Conservation (phyloP, 2,797 vertebrate species). For the Delichon dasypus region DNA sequence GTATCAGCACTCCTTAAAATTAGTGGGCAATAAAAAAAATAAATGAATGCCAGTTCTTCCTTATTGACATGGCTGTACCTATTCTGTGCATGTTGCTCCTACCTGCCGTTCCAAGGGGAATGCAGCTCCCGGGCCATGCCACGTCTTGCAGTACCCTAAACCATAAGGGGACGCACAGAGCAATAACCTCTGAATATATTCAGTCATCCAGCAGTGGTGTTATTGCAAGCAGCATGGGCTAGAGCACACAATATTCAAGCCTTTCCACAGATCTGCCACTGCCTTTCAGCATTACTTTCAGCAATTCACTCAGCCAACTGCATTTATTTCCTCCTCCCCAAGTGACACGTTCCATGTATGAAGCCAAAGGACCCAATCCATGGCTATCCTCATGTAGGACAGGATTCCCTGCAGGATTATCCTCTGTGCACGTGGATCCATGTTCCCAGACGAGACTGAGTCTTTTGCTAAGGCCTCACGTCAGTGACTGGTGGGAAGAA, state of each 20-base stretch:
- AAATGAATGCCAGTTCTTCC: neutral
- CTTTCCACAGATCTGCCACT: neutral
- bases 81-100: neutral
- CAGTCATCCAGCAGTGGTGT: neutral
- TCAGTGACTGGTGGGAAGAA: neutral
- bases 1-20: neutral
- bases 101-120: neutral
- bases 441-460: neutral
- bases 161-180: neutral
- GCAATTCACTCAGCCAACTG: neutral
- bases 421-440: accelerated
- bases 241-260: neutral
- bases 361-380: neutral
- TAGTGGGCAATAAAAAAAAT: neutral
- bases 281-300: neutral
- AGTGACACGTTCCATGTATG: accelerated
- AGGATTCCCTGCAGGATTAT: neutral
- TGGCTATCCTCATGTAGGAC: neutral
- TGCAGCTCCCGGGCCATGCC: accelerated
- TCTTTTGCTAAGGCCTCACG: neutral
- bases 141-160: neutral
- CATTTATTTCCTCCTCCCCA: neutral
- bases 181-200: neutral
- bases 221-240: neutral
- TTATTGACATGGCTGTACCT: neutral